Percentiles rank a stretch among this genome's conserved stretches.
phyloP scores from a whole-genome alignment of 2,797 vertebrate genomes.

The Petrocephalus schoutedeni region DNA sequence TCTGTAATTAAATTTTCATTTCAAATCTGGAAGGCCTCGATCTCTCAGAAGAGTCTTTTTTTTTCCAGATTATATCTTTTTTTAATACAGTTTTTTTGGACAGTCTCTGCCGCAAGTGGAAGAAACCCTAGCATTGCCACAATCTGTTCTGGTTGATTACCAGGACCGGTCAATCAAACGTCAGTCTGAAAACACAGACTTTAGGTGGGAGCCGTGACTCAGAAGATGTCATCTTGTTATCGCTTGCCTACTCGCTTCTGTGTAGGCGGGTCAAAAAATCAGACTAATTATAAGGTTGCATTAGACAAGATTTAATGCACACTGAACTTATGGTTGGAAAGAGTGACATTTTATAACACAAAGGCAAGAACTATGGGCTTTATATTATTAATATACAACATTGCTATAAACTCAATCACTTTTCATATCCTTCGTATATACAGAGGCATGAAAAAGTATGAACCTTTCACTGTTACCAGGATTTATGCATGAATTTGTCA shows the following conservation, averaged over 20 bases:
- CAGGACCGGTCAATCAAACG: background rate
- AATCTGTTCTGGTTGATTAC: background rate
- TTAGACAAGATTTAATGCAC: background rate
- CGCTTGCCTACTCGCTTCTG: background rate
- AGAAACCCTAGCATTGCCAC: background rate
- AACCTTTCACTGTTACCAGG: background rate
- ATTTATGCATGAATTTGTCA: background rate
- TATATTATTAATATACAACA: background rate
- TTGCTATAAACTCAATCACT: background rate
- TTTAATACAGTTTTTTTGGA: background rate
- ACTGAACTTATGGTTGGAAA: background rate
- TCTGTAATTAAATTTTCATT: conserved; percentile 1
- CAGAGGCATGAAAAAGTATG: background rate
- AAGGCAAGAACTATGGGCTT: background rate
- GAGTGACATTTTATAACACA: background rate
- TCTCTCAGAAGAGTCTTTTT: background rate
- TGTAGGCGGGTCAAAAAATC: background rate
- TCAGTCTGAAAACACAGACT: background rate
- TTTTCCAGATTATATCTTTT: background rate
- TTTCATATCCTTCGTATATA: background rate
- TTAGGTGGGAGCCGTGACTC: background rate
- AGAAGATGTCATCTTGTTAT: background rate
- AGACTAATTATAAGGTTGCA: background rate
- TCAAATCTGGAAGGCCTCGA: background rate
- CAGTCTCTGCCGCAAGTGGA: background rate